Evolutionary conservation across 2,113 vertebrate species (phyloP).

Genomic region (Burhinus oedicnemus): DNA sequence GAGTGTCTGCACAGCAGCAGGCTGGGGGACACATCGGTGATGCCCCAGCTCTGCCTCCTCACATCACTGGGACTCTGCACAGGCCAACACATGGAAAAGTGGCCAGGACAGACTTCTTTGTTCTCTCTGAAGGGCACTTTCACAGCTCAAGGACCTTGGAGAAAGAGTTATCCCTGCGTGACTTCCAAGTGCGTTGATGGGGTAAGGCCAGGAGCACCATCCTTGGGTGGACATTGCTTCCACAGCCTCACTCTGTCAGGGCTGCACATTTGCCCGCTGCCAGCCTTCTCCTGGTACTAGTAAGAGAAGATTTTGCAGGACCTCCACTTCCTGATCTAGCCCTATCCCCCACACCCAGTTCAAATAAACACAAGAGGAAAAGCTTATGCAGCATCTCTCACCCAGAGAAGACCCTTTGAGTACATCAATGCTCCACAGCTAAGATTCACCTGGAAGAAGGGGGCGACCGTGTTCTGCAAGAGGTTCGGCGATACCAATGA

Average conservation of each 20-base stretch:
- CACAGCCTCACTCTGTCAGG: background rate
- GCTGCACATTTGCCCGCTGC: background rate
- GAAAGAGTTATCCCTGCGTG: background rate
- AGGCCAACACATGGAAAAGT: background rate
- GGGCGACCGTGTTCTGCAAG: background rate
- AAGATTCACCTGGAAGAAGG: background rate
- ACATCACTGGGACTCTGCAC: background rate
- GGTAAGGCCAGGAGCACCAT: background rate
- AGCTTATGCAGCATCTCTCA: background rate
- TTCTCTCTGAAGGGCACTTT: background rate
- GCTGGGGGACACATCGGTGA: accelerated
- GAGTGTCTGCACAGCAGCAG: background rate
- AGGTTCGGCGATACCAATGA: background rate
- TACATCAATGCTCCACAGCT: background rate
- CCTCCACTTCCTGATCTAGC: background rate
- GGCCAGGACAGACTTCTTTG: background rate
- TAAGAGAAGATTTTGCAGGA: background rate
- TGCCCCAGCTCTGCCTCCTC: background rate
- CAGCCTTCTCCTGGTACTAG: background rate
- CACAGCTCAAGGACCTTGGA: background rate
- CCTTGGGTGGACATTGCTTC: background rate
- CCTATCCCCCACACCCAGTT: background rate
- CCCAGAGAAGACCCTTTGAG: background rate
- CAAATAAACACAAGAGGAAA: background rate
- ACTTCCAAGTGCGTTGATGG: background rate